These are phyloP conservation scores for Scrobipalpa costella DNA, from an alignment of 2,888 invertebrate species.

Conservation along the genomic window DNA sequence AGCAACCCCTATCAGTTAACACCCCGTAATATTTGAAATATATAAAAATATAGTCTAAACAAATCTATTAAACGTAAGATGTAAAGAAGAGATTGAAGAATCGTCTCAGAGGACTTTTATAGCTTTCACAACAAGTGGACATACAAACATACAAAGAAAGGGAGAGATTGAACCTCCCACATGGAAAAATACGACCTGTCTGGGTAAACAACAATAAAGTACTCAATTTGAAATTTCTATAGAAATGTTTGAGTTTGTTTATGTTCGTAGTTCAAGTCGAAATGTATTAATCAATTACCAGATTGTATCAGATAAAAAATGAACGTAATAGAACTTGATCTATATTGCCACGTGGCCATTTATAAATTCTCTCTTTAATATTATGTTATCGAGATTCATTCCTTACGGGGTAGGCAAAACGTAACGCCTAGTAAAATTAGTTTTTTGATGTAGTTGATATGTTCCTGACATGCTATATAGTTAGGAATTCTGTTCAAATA, in stretches of 20 bases:
- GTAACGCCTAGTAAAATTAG: not conserved
- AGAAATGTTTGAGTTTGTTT: not conserved
- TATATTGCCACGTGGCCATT: no score
- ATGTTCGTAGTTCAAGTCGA: no score
- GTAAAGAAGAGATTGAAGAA: not conserved
- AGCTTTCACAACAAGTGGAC: constrained; percentile 11
- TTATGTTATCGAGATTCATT: no score
- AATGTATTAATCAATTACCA: not conserved
- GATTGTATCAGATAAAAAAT: not conserved
- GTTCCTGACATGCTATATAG: no score
- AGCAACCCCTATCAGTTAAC: no score
- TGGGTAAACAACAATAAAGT: constrained; percentile 14
- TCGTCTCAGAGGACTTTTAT: not conserved
- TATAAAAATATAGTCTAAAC: no score
- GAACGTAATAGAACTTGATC: not conserved
- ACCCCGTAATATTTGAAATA: no score
- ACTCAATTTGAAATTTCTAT: not conserved
- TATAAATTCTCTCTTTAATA: no score
- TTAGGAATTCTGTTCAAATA: no score
- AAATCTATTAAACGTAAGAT: no score
- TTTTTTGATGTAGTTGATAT: no score
- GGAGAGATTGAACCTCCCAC: constrained; percentile 23
- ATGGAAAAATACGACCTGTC: constrained; percentile 24
- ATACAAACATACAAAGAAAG: constrained; percentile 21
- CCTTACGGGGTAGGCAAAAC: no score